Base-by-base conservation (phyloP, 2,888 invertebrate species). In the Rotaria magnacalcarata region DNA sequence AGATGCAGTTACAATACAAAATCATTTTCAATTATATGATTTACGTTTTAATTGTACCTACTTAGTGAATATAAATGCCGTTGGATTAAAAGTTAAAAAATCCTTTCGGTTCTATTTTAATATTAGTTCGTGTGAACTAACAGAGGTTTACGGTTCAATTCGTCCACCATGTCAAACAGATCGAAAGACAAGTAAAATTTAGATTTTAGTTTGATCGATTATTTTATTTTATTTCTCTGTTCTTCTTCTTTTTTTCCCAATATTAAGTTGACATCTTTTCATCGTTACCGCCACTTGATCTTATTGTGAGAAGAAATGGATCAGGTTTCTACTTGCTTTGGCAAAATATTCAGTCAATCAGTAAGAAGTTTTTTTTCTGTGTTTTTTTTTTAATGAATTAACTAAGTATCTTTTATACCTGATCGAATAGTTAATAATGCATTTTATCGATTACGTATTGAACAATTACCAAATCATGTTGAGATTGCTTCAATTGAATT, bases 21-120 rank as follows among this genome's bases (percentile, higher is more conserved):
- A 86, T 50, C 75, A 85, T 56, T 90, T 89, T 87, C 87, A 87
- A 21, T 87, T 89, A 58, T 89, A 89, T 87, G 89, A 89, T 86
- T 88, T 90, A 24, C 88, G 88, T 85, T 89, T 88, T 87, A 88
- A 88, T 87, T 90, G 90, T 86, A 89, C 88, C 21, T 90, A 90
- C 87, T 87, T 87, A n/a, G 87, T 89, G 16, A 88, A 88, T 84
- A 88, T 89, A 47, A 88, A 88, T 52, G 87, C 89, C 5, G 88
- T 89, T 85, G 88, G 87, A n/a, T 43, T 54, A 2, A 84, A 87
- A 7, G 88, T 6, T 8, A 43, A 43, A 1, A 74, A 74, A 41
- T 21, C 34, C 7, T 34, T 19, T 41, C 8, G n/a, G 21, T 21
- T 21, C 11, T 43, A 21, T 41, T 74, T 74, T 41, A 74, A 74